Evolutionary conservation across 2,113 vertebrate species (phyloP).

Genomic region (Tapirus terrestris): DNA sequence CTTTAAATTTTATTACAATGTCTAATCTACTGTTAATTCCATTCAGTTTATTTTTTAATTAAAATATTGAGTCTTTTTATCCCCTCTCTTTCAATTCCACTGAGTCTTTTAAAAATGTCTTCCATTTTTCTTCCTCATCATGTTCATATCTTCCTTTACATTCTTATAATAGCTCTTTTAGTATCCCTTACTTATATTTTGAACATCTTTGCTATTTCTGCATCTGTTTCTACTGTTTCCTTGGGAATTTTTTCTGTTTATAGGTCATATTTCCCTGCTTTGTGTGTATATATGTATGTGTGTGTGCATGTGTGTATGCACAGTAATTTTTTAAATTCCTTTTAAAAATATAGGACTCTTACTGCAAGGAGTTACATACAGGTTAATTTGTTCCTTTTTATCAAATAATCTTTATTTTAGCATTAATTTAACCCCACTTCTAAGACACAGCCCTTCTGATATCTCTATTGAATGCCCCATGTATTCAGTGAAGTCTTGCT

Average conservation of each 20-base stretch:
- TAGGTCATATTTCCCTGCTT: not conserved
- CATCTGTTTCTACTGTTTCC: not conserved
- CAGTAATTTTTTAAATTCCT: not conserved
- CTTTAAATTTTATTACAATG: conserved; percentile 9
- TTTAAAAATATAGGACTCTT: not conserved
- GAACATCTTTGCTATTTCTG: conserved; percentile 10
- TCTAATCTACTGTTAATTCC: not conserved
- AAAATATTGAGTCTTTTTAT: not conserved
- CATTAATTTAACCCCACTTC: not conserved
- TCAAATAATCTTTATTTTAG: not conserved
- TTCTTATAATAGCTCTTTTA: not conserved
- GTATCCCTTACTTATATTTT: not conserved
- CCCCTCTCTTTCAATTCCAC: not conserved
- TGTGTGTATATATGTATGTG: not conserved
- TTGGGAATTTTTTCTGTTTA: not conserved
- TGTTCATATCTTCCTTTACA: not conserved
- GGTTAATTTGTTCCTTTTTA: not conserved
- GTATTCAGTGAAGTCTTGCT: not conserved
- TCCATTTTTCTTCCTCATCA: not conserved
- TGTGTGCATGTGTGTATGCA: not conserved
- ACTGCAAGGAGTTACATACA: not conserved
- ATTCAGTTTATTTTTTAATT: conserved; percentile 26
- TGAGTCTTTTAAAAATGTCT: not conserved
- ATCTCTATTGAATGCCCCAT: not conserved
- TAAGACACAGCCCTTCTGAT: not conserved